Conservation (phyloP, 2,113 vertebrate genomes). For the Elaphurus davidianus region DNA sequence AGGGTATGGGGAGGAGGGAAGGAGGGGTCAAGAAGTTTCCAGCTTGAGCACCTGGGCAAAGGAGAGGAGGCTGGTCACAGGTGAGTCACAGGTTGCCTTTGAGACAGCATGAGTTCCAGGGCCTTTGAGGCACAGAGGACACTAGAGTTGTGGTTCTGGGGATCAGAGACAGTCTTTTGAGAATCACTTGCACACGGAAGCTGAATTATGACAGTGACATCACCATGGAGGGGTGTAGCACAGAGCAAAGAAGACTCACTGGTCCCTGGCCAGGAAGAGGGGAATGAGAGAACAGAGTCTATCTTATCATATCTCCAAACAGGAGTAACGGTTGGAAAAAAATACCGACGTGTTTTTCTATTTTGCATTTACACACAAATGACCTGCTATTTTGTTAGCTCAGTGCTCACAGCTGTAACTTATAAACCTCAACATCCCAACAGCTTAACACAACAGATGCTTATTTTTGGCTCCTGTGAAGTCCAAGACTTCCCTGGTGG, state of each 20-base stretch:
- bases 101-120: background rate
- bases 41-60: fast-evolving
- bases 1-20: background rate
- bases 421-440: background rate
- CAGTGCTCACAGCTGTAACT: background rate
- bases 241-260: background rate
- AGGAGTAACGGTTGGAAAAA: background rate
- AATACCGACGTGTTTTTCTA: background rate
- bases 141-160: background rate
- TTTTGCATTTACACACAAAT: background rate
- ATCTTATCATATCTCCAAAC: background rate
- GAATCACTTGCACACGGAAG: background rate
- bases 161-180: background rate
- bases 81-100: fast-evolving
- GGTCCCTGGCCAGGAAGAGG: background rate
- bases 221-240: background rate
- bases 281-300: background rate
- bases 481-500: background rate
- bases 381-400: background rate
- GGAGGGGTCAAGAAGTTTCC: background rate
- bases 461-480: background rate
- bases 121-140: background rate
- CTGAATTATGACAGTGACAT: fast-evolving
- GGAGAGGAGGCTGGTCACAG: no score
- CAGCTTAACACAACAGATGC: background rate